Evolutionary conservation across 2,888 invertebrate species (phyloP).

Genomic region (Cataglyphis altisquamis): DNA sequence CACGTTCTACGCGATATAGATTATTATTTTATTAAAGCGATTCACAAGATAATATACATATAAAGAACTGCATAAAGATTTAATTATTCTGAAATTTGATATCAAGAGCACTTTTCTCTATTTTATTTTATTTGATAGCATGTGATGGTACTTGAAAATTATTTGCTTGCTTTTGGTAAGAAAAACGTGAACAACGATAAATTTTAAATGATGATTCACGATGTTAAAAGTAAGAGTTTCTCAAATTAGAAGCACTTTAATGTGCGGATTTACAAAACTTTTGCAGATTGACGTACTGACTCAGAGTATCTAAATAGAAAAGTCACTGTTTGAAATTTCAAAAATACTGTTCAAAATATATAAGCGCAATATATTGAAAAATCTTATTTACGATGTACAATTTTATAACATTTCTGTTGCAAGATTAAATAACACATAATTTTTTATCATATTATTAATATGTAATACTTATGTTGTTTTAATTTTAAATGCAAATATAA

Average conservation of each 20-base stretch:
- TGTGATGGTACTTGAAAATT: not conserved
- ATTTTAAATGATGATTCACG: slow-evolving; percentile 62
- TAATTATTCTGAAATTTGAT: not conserved
- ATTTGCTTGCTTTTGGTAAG: slow-evolving; percentile 4
- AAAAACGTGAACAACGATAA: slow-evolving; percentile 1
- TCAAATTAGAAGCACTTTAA: slow-evolving; percentile 72
- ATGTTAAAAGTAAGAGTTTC: slow-evolving; percentile 52
- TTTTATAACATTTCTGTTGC: not conserved
- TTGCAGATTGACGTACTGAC: slow-evolving; percentile 57
- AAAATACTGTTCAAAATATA: not conserved
- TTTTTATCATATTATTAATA: not conserved
- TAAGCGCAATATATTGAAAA: not conserved
- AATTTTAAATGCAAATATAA: not conserved
- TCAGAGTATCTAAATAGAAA: slow-evolving; percentile 72
- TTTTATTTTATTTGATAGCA: not conserved
- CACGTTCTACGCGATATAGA: not conserved
- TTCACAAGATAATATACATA: not conserved
- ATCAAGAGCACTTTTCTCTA: no score
- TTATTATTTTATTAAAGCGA: not conserved
- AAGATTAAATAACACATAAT: not conserved
- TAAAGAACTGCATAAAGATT: not conserved
- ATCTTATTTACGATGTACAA: not conserved
- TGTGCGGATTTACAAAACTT: slow-evolving; percentile 68
- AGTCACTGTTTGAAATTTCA: not conserved
- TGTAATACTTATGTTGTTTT: not conserved